Evolutionary conservation across 2,888 invertebrate genomes (phyloP), one percentile per base, ranked within the genome.

Genomic region (Camptogramma bilineatum): DNA sequence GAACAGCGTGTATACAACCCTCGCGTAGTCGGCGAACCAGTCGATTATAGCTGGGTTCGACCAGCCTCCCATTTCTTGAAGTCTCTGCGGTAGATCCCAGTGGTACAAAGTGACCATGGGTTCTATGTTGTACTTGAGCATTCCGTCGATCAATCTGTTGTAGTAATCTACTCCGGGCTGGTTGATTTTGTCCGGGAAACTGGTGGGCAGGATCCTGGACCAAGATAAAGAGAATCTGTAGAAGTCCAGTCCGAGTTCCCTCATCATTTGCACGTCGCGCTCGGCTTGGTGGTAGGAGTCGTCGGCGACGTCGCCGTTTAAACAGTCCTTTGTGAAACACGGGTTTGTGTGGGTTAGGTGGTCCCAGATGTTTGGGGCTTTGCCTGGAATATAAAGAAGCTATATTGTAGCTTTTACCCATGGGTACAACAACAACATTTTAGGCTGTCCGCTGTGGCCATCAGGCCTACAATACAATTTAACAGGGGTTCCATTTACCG

Each of bases 341-440:
- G 93, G 79, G 28, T 77, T 60, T 3, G 65, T 74, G 64, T 94
- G 94, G 0, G 94, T 90, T 70, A 94, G 81, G 64, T 83, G 88
- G 81, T 96, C 95, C 95, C 95, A 95, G 59, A 95, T 94, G 58
- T 89, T 94, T 76, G 88, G 90, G 0, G 93, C 82, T 76, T 94
- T 94, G 16, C 93, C 94, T 87, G 73, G n/a, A 76, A 73, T 24
- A 58, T 34, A n/a, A 39, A 4, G 34, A 55, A 47, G 21, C 24
- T 39, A 50, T 24, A 19, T 9, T 1, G 13, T 4, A 13, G 4
- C 13, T 4, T 13, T 13, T 13, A 13, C 13, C 13, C 13, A 13
- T 13, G 1, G 4, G 28, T 21, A 21, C 21, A 21, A 21, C 31
- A 28, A 31, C 9, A 31, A 9, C 9, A 9, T 31, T 31, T 9